Evolutionary conservation across 2,113 vertebrate species (phyloP).

Genomic region (Peromyscus leucopus): DNA sequence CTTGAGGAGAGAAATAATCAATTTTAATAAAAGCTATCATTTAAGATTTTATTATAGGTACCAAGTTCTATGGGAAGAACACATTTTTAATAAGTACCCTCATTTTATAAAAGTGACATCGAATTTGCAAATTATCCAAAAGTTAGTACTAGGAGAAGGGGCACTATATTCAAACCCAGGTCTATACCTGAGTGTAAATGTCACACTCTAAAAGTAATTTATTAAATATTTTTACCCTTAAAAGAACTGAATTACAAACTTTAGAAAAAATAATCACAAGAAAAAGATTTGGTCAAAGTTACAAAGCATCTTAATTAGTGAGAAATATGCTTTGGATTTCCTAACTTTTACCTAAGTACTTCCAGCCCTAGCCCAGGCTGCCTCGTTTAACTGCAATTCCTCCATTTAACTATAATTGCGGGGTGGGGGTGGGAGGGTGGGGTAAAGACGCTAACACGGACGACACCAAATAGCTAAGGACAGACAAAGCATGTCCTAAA

Average conservation of each 20-base stretch:
- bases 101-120: conserved; percentile 49
- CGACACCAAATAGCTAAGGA: not conserved
- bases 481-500: conserved; percentile 8
- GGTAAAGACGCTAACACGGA: not conserved
- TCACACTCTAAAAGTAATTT: conserved; percentile 31
- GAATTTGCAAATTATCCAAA: conserved; percentile 48
- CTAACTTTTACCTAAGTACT: not conserved
- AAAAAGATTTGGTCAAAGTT: not conserved
- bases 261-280: not conserved
- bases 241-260: conserved; percentile 14
- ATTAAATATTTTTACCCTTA: not conserved
- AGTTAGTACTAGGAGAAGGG: not conserved
- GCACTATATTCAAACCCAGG: conserved; percentile 43
- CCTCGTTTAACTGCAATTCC: not conserved
- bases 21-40: conserved; percentile 28
- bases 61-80: conserved; percentile 25
- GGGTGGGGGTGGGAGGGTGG: no score
- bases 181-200: conserved; percentile 28
- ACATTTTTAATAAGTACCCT: not conserved
- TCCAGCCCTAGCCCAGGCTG: not conserved
- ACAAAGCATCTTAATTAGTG: not conserved
- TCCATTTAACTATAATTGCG: not conserved
- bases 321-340: conserved; percentile 60
- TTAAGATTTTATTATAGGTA: not conserved
- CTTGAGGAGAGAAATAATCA: not conserved